Base-by-base conservation (phyloP, 92 coral and sea anemone genomes). In the Nematostella vectensis region DNA sequence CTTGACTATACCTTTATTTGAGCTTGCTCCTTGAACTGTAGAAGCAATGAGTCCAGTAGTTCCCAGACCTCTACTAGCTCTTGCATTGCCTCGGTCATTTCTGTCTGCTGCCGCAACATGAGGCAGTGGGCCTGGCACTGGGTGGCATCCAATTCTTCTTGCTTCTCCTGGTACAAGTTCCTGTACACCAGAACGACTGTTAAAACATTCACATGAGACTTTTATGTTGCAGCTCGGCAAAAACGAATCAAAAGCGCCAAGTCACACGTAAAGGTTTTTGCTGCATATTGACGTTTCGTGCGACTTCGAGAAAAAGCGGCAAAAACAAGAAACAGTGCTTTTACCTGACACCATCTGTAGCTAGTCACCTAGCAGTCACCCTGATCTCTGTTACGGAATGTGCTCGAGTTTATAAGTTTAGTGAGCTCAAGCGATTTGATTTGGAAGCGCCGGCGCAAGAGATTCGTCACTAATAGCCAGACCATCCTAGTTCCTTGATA, bases 121-220 rank as follows among this genome's bases (percentile, higher is more conserved):
- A 93, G 62, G 62, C 83, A 88, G 78, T 93, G 87, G 29, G 99
- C 99, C 69, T 93, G 96, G 53, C 83, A 87, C 56, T 93, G 99
- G 11, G 89, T 83, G 17, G 94, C 96, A 47, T 87, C 87, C 47
- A 93, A 77, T 52, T 93, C 99, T 50, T 93, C 99, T 47, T 93
- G 96, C 27, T 78, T 77, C 54, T 93, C 99, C 27, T 73, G 62
- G 22, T 77, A 65, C 38, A 85, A 81, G 42, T 71, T 68, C 69
- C 97, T 91, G 62, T 6, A 63, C 55, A 55, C n/a, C 11, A n/a
- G 24, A 43, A 29, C 2, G 12, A n/a, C 36, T 15, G 16, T 3
- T 8, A 20, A 65, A 21, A 57, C 18, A n/a, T n/a, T n/a, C n/a
- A n/a, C n/a, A n/a, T n/a, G n/a, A n/a, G n/a, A n/a, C n/a, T 19